Base-by-base conservation (phyloP, 2,113 vertebrate genomes). In the Mohoua ochrocephala region DNA sequence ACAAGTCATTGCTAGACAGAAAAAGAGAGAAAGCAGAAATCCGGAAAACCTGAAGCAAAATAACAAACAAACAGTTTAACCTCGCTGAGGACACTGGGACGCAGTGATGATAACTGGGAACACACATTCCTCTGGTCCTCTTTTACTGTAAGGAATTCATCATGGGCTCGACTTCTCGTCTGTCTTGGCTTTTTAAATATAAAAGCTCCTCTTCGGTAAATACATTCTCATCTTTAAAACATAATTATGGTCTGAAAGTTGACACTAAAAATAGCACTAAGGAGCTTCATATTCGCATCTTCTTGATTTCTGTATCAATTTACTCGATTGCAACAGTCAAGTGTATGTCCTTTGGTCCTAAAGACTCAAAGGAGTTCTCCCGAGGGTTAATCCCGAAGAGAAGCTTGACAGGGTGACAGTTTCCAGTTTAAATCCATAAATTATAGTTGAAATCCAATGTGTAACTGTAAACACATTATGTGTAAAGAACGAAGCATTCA, bases 291-390 rank as follows among this genome's bases (percentile, higher is more conserved):
- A 95, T 80, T 86, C 63, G 64, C 5, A 31, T 86, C 71, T 64
- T 88, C 84, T 91, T 86, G 71, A 84, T 90, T 96, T 93, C 88
- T 94, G 85, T 92, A 94, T 95, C 96, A 81, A 94, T 93, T 93
- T 94, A 95, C 90, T 96, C 9, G 56, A 94, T 41, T 83, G 60
- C 88, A 91, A 88, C 85, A 88, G 78, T 82, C 41, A 78, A 79
- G 52, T 2, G 11, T 42, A 64, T 4, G 26, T 53, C 42, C 60
- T 80, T 31, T 64, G 42, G 59, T 85, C 74, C 41, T 87, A 70
- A 26, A 41, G 54, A 73, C 27, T 57, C 23, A 84, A 60, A 77
- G 33, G 41, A 86, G 70, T 49, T 60, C 53, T 59, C 59, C 33
- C 0, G 2, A 90, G 71, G 31, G 61, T 56, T 75, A 88, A 45